Conservation (phyloP, 2,113 vertebrate species). For the Lepus americanus region DNA sequence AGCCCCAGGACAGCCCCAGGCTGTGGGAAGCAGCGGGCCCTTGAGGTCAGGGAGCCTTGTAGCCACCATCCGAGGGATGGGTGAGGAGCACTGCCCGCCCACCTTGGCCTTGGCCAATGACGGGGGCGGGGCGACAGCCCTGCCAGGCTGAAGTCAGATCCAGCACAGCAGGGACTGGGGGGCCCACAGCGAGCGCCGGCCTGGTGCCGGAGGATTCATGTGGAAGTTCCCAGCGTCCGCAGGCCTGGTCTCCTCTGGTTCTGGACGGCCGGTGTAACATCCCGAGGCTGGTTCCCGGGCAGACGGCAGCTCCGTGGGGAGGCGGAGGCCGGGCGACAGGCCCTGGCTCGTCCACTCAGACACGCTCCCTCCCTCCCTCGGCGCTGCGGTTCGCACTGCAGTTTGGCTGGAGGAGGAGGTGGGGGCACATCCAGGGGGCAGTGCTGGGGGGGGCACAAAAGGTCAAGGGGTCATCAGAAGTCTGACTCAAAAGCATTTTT, state of each 20-base stretch:
- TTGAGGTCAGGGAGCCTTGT: too few relatives aligned
- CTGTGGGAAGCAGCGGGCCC: too few relatives aligned
- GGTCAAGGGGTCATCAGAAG: not conserved
- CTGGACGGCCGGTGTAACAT: not conserved
- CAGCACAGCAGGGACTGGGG: too few relatives aligned
- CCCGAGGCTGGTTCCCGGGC: not conserved
- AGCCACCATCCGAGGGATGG: too few relatives aligned
- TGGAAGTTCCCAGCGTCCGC: not conserved
- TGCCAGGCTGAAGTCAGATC: too few relatives aligned
- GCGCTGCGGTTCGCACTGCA: not conserved
- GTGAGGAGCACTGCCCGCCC: too few relatives aligned
- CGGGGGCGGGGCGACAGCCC: too few relatives aligned
- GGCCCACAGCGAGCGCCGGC: too few relatives aligned
- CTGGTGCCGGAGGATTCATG: too few relatives aligned
- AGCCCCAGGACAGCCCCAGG: too few relatives aligned
- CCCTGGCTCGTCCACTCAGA: not conserved
- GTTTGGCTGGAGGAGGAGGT: not conserved
- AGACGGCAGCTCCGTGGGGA: not conserved
- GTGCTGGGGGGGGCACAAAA: not conserved
- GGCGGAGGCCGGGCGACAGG: not conserved
- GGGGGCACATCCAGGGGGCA: accelerated
- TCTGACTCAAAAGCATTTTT: not conserved
- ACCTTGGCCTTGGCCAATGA: too few relatives aligned
- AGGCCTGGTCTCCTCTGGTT: not conserved
- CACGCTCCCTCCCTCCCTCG: accelerated